Base-by-base conservation (phyloP, 1,140 invertebrate species). In the Euschistus heros region DNA sequence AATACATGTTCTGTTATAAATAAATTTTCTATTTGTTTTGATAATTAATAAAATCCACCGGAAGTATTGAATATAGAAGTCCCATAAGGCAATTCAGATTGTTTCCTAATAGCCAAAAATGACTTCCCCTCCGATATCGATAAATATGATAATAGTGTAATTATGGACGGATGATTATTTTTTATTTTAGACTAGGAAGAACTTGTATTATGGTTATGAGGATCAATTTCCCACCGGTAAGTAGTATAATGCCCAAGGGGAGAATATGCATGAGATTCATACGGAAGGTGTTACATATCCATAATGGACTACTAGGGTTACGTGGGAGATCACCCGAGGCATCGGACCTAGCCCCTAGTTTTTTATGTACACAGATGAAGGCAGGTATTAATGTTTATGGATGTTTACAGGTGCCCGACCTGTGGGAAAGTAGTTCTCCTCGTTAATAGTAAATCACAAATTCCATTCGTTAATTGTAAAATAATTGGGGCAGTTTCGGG, bases 281-380 rank as follows among this genome's bases (percentile, higher is more conserved):
- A 17, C 24, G n/a, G 20, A 24, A 57, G 54, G 54, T 57, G 54
- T 57, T 57, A 57, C 26, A 57, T 57, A 57, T 50, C 20, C 24
- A 57, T 57, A 57, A 57, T 57, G 54, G 24, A 22, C 54, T 57
- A 57, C 54, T 22, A 57, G 54, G 54, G 18, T 57, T 57, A 57
- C 54, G 54, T 57, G 54, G 54, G 54, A 57, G 54, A 24, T 20
- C 4, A 22, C 54, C 24, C n/a, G 3, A 13, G 17, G 47, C 47
- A 57, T 17, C 13, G 54, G 10, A 26, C 24, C 18, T 13, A 24
- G 6, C 18, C 24, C 22, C 24, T 22, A 50, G 47, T 50, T 50
- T 57, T 57, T 57, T 17, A 24, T 57, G 18, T 15, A 24, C 24
- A 17, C 54, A 17, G 24, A 27, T 10, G 54, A 57, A 14, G 15